Evolutionary conservation across 2,888 invertebrate species (phyloP).

Genomic region (Pyralis farinalis): DNA sequence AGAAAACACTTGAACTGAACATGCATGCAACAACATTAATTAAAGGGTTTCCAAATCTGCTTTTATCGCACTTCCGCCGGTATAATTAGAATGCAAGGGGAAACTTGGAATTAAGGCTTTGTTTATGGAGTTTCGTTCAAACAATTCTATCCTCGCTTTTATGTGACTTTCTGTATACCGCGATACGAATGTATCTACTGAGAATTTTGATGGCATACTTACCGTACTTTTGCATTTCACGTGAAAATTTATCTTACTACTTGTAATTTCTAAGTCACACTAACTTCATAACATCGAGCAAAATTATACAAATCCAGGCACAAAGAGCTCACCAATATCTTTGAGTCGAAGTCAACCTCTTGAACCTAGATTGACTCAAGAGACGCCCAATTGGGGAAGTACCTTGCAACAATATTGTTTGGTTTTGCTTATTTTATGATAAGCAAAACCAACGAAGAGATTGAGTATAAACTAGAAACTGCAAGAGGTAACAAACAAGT

Average conservation of each 20-base stretch:
- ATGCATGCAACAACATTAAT: constrained; percentile 74
- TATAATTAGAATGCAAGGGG: constrained; percentile 75
- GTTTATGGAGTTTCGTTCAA: constrained; percentile 46
- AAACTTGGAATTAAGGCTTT: constrained; percentile 50
- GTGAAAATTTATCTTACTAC: neutral
- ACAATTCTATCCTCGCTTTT: constrained; percentile 27
- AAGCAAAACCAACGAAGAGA: too few species aligned
- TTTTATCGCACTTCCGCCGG: constrained; percentile 68
- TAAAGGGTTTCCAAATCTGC: constrained; percentile 74
- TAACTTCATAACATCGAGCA: too few species aligned
- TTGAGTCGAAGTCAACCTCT: too few species aligned
- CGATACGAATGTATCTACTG: constrained; percentile 9
- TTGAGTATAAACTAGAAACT: too few species aligned
- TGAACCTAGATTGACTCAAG: too few species aligned
- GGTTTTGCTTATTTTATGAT: too few species aligned
- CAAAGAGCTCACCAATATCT: too few species aligned
- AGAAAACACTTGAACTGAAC: constrained; percentile 53
- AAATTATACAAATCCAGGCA: too few species aligned
- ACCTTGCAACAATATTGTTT: too few species aligned
- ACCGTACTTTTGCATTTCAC: neutral
- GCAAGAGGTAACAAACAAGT: too few species aligned
- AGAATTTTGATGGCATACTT: constrained; percentile 11
- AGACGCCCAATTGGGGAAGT: too few species aligned
- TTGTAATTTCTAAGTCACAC: too few species aligned
- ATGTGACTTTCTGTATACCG: constrained; percentile 19